Conservation (phyloP, 2,888 invertebrate genomes). For the Athalia cordata region DNA sequence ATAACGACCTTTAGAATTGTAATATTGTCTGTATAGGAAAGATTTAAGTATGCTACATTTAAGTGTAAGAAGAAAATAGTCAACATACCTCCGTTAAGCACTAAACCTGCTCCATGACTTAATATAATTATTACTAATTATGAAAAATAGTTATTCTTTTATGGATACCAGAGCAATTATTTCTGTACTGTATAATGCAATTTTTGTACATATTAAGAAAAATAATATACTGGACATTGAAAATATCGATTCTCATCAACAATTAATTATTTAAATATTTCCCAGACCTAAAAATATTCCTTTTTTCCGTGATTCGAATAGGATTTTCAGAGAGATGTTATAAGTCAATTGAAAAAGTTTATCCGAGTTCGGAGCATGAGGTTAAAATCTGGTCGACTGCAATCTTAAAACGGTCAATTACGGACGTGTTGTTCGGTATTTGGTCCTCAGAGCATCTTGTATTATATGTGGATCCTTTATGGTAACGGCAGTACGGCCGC, state of each 20-base stretch:
- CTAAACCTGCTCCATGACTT: constrained; percentile 62
- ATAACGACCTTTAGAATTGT: constrained; percentile 53
- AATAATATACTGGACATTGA: constrained; percentile 57
- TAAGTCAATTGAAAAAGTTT: too few relatives aligned
- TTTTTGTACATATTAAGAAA: constrained; percentile 69
- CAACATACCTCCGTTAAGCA: constrained; percentile 68
- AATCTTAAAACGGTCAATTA: too few relatives aligned
- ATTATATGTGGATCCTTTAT: too few relatives aligned
- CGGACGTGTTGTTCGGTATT: too few relatives aligned
- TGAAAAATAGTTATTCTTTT: constrained; percentile 64
- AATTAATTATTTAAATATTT: too few relatives aligned
- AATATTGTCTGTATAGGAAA: constrained; percentile 63
- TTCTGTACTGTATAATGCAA: constrained; percentile 63
- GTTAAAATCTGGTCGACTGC: too few relatives aligned
- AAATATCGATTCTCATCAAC: neutral
- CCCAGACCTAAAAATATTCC: too few relatives aligned
- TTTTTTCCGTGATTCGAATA: too few relatives aligned
- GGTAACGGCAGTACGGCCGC: too few relatives aligned
- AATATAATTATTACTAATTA: constrained; percentile 59
- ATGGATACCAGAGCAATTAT: constrained; percentile 61
- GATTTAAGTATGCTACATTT: constrained; percentile 51
- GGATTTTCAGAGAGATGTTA: too few relatives aligned
- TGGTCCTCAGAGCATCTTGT: too few relatives aligned
- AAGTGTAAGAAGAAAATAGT: constrained; percentile 65
- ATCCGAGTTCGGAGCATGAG: too few relatives aligned